These are phyloP conservation scores for Limnephilus rhombicus DNA, from an alignment of 2,888 invertebrate species.

Conservation along the genomic window DNA sequence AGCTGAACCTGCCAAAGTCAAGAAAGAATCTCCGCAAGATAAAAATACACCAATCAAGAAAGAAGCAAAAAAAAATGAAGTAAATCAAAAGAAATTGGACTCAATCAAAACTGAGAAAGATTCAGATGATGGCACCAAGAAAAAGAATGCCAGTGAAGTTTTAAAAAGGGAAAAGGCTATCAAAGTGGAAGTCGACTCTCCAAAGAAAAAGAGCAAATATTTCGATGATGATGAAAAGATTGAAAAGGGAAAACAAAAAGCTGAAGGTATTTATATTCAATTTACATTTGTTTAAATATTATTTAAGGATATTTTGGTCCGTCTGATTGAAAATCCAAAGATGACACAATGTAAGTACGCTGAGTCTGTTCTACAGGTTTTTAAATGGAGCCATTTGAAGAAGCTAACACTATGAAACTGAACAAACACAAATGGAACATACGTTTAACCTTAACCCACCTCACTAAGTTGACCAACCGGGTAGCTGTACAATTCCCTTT, in stretches of 20 bases:
- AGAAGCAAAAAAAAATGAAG: constrained; percentile 1
- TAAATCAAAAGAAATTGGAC: constrained; percentile 20
- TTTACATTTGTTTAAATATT: background rate
- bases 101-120: constrained; percentile 39
- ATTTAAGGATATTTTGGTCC: too few relatives aligned
- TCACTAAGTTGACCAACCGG: too few relatives aligned
- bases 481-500: too few relatives aligned
- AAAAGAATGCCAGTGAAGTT: background rate
- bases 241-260: constrained; percentile 59
- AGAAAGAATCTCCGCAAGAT: constrained; percentile 26
- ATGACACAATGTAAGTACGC: too few relatives aligned
- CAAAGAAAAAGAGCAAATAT: constrained; percentile 24
- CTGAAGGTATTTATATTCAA: constrained; percentile 58
- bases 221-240: constrained; percentile 40
- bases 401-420: too few relatives aligned
- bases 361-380: too few relatives aligned
- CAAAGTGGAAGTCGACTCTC: background rate
- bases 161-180: background rate
- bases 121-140: background rate
- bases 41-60: constrained; percentile 43
- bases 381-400: too few relatives aligned
- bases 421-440: too few relatives aligned
- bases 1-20: constrained; percentile 9
- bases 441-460: too few relatives aligned
- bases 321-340: too few relatives aligned